Evolutionary conservation across 2,888 invertebrate species (phyloP).

Genomic region (Colostygia pectinataria): DNA sequence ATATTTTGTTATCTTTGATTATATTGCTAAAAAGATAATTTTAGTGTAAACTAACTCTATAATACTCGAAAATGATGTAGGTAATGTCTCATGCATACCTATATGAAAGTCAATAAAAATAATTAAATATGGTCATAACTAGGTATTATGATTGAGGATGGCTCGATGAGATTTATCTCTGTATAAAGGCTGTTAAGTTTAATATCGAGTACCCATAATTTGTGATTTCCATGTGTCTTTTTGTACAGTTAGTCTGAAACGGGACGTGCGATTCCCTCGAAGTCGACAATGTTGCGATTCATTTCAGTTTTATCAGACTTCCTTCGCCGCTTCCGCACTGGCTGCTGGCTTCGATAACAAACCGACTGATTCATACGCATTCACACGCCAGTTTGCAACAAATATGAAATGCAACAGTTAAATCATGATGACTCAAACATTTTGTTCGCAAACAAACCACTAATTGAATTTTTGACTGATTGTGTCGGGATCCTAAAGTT

Average conservation of each 20-base stretch:
- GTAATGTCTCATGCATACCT: too few species aligned
- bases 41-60: too few species aligned
- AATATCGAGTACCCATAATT: background rate
- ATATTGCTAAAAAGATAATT: background rate
- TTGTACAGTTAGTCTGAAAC: conserved; percentile 13
- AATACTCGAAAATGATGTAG: too few species aligned
- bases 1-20: background rate
- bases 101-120: too few species aligned
- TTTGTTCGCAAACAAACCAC: background rate
- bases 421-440: conserved; percentile 15
- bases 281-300: conserved; percentile 62
- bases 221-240: conserved; percentile 6
- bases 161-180: too few species aligned
- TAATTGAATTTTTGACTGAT: conserved; percentile 4
- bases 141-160: too few species aligned
- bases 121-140: too few species aligned
- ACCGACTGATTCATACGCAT: conserved; percentile 40
- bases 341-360: conserved; percentile 61
- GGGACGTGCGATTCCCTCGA: conserved; percentile 36
- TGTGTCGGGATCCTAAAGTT: conserved; percentile 6
- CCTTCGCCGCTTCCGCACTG: conserved; percentile 70
- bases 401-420: conserved; percentile 17
- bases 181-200: background rate
- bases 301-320: conserved; percentile 69
- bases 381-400: conserved; percentile 33